Base-by-base conservation (phyloP, 2,797 vertebrate genomes). In the Vultur gryphus region DNA sequence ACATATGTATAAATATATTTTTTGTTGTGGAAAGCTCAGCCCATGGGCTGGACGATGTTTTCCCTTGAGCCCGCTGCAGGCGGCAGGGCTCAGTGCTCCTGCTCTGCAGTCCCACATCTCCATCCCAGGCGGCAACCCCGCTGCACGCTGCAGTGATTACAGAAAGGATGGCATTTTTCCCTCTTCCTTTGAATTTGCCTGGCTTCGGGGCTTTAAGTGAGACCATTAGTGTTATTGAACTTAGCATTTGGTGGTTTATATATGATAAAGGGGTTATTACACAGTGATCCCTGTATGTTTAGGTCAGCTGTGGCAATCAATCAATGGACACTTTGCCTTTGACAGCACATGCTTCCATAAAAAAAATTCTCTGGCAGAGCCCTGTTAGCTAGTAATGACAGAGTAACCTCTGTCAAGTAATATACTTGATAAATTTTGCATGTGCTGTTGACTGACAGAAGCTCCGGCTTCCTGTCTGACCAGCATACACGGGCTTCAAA, bases 301-400 rank as follows among this genome's bases (percentile, higher is more conserved):
- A 96, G 97, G 97, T 98, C 98, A 98, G 97, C 97, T 98, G 97
- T 96, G 92, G 96, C 97, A 97, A 97, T 98, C 98, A 98, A 97
- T 98, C 97, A 98, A 84, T 96, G 94, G 97, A 97, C 97, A 98
- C 96, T 97, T 98, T 95, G 96, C 93, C 96, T 97, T 97, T 97
- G 97, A 98, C 98, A 98, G 95, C 95, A 97, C 77, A 97, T 91
- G 94, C 84, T 96, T 97, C 95, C 96, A 97, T 92, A 95, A 96
- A 97, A 96, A 96, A 98, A 97, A 89, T 89, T 96, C 78, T 87
- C 94, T 98, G 97, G 97, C 97, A 97, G 82, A 91, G 89, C 55
- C 88, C 91, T 89, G 93, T 97, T 97, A 97, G 96, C 91, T 92
- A 91, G 93, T 97, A 98, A 97, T 97, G 97, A 98, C 97, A 98